Percentiles rank a stretch among this genome's conserved stretches.
phyloP scores from a whole-genome alignment of 2,888 invertebrate species.

The Chaitophorus viminalis region DNA sequence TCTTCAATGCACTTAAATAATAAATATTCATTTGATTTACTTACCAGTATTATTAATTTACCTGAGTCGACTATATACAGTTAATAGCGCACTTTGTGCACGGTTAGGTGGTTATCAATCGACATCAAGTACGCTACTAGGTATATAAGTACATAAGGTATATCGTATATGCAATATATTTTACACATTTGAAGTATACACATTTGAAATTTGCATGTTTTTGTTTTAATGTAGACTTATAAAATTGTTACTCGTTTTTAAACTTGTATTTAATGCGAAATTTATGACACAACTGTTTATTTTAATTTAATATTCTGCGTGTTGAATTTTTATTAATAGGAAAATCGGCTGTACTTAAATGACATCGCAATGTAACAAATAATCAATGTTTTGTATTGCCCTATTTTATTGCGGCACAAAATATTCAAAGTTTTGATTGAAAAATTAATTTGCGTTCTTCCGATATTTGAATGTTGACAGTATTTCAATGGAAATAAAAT shows the following conservation, averaged over 20 bases:
- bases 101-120: too few relatives aligned
- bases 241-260: background rate
- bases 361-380: background rate
- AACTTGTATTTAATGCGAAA: background rate
- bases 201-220: too few relatives aligned
- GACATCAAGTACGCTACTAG: too few relatives aligned
- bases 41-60: too few relatives aligned
- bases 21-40: too few relatives aligned
- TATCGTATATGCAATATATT: too few relatives aligned
- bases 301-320: conserved; percentile 4
- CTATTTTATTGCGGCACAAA: conserved; percentile 16
- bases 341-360: conserved; percentile 6
- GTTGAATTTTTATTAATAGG: conserved; percentile 14
- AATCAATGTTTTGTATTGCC: background rate
- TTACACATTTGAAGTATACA: too few relatives aligned
- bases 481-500: conserved; percentile 39
- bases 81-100: too few relatives aligned
- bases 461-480: conserved; percentile 39
- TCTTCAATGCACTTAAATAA: too few relatives aligned
- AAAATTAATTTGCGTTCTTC: conserved; percentile 30
- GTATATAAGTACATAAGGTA: too few relatives aligned
- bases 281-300: conserved; percentile 3
- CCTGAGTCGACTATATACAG: too few relatives aligned
- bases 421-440: conserved; percentile 23
- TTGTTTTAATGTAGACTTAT: background rate